Evolutionary conservation across 2,888 invertebrate genomes (phyloP).

Genomic region (Pardosa pseudoannulata): DNA sequence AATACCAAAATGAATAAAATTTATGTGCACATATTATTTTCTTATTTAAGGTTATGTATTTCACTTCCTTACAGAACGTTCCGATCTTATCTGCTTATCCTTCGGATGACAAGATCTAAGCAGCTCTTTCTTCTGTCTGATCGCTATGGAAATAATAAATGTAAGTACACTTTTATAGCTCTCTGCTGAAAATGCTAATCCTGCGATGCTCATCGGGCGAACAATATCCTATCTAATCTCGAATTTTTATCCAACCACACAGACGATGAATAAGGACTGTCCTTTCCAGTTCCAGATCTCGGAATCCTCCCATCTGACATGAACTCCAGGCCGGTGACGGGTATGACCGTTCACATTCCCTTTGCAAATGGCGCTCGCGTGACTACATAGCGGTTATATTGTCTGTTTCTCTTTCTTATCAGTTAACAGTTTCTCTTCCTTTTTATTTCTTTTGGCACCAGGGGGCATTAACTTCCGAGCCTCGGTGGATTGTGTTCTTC

Average conservation of each 20-base stretch:
- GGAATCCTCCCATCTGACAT: neutral
- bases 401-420: constrained; percentile 22
- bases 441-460: neutral
- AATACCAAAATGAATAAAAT: no score
- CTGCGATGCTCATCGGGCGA: neutral
- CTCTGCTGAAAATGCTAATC: neutral
- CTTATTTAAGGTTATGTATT: no score
- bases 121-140: no score
- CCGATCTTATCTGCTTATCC: no score
- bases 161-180: neutral
- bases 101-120: no score
- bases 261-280: neutral
- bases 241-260: neutral
- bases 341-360: neutral
- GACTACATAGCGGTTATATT: constrained; percentile 49
- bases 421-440: constrained; percentile 19
- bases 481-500: neutral
- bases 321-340: neutral
- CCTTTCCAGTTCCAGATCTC: neutral
- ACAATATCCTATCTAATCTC: neutral
- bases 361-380: constrained; percentile 44
- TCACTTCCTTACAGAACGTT: no score
- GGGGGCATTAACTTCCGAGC: constrained; percentile 7
- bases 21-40: no score
- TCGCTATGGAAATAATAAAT: neutral